Conservation (phyloP, 2,888 invertebrate genomes). For the Rosalia funebris region DNA sequence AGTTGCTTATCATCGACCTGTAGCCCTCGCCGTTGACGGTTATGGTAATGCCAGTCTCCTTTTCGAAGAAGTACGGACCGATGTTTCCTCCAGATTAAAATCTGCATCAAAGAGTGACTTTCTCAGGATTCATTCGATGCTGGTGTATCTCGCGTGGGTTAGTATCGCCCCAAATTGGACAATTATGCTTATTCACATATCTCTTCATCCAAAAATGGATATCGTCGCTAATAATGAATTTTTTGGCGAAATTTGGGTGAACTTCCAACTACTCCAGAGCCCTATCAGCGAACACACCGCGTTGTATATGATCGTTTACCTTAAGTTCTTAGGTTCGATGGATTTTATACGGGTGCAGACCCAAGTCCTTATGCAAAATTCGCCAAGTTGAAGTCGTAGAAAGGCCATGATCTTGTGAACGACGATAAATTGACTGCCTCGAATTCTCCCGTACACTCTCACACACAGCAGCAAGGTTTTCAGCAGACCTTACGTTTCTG, state of each 20-base stretch:
- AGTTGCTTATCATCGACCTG: constrained; percentile 45
- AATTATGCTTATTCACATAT: background rate
- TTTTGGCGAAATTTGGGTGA: background rate
- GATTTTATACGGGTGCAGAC: background rate
- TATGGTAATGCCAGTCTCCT: constrained; percentile 39
- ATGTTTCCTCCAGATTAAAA: background rate
- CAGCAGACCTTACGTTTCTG: no score
- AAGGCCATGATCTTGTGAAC: no score
- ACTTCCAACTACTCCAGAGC: no score
- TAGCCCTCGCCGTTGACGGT: constrained; percentile 48
- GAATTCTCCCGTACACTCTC: no score
- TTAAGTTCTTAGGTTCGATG: background rate
- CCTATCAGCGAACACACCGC: no score
- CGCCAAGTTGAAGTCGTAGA: background rate
- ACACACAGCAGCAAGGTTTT: no score
- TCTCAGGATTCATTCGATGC: background rate
- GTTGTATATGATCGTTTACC: no score
- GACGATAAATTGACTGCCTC: no score
- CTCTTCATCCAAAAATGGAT: background rate
- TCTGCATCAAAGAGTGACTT: background rate
- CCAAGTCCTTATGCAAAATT: background rate
- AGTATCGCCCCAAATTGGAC: background rate
- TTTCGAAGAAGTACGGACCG: constrained; percentile 40
- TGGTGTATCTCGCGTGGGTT: background rate
- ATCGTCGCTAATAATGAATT: background rate